Evolutionary conservation across 2,797 vertebrate genomes (phyloP).

Genomic region (Cuniculus paca): DNA sequence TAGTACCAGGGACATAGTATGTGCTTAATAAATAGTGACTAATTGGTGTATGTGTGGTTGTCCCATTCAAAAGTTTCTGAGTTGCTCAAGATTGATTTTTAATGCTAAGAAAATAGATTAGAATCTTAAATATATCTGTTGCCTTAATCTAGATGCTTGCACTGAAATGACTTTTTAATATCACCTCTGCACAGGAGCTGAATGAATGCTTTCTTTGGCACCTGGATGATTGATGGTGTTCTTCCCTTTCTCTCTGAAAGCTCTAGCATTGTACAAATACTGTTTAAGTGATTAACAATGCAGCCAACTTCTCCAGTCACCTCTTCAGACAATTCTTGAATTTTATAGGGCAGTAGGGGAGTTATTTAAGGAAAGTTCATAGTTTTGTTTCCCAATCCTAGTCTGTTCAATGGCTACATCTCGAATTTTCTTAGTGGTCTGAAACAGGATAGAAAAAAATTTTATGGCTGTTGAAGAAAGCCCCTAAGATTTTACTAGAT

Average conservation of each 20-base stretch:
- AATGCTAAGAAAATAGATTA: constrained; percentile 48
- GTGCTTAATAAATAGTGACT: constrained; percentile 41
- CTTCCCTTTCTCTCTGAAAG: constrained; percentile 56
- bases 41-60: neutral
- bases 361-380: constrained; percentile 31
- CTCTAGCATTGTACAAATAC: constrained; percentile 36
- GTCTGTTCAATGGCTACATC: neutral
- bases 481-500: constrained; percentile 40
- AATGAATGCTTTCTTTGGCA: constrained; percentile 59
- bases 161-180: constrained; percentile 61
- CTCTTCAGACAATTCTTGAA: constrained; percentile 62
- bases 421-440: constrained; percentile 49
- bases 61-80: neutral
- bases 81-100: constrained; percentile 43
- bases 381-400: neutral
- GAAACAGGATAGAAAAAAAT: constrained; percentile 2
- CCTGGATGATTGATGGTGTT: constrained; percentile 69
- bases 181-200: neutral
- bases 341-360: constrained; percentile 21
- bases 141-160: constrained; percentile 51
- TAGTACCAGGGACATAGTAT: constrained; percentile 24
- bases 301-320: constrained; percentile 28
- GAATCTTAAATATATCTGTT: constrained; percentile 40
- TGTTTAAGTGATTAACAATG: constrained; percentile 58
- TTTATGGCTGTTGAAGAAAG: constrained; percentile 54